Evolutionary conservation across 2,888 invertebrate genomes (phyloP), one percentile per base, ranked within the genome.

Genomic region (Aleiodes testaceus): DNA sequence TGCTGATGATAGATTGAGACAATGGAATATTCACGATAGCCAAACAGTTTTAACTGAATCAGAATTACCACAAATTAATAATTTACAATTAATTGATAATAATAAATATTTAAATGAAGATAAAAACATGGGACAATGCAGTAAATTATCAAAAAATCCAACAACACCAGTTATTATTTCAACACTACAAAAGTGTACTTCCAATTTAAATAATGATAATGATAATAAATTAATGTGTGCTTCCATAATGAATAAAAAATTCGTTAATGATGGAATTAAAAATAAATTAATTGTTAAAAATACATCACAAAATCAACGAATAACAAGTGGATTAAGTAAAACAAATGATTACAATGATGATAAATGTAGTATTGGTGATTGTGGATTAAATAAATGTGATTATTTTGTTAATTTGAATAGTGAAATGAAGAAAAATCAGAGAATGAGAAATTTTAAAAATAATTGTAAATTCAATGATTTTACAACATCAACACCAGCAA

Each of bases 11-110:
- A 81, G 81, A 52, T 65, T 78, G n/a, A 81, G 80, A 30, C 75
- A 80, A 3, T 86, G 86, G 85, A 77, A 79, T 53, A 68, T 78
- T 18, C 82, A 79, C 53, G 79, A 82, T 64, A 78, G 66, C 47
- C 53, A 59, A 36, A 55, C 75, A 14, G 77, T 80, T 4, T 77
- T 82, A 4, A 79, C 79, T 4, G 81, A 82, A 26, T 11, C 18
- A 20, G 16, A 36, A 59, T 12, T 11, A 9, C 3, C 20, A 3
- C 1, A 59, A 36, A 42, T 12, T 18, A 74, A 76, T 4, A 78
- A 79, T 69, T 63, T 68, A 16, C 77, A 75, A 26, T 59, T 47
- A 47, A 70, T 59, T 42, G 63, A 36, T 14, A 18, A 69, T 59
- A 79, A 73, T 49, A 72, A 75, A 69, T 52, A 14, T 74, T 63